Evolutionary conservation across 2,113 vertebrate species (phyloP), one percentile per base, ranked within the genome.

Genomic region (Microcebus murinus): DNA sequence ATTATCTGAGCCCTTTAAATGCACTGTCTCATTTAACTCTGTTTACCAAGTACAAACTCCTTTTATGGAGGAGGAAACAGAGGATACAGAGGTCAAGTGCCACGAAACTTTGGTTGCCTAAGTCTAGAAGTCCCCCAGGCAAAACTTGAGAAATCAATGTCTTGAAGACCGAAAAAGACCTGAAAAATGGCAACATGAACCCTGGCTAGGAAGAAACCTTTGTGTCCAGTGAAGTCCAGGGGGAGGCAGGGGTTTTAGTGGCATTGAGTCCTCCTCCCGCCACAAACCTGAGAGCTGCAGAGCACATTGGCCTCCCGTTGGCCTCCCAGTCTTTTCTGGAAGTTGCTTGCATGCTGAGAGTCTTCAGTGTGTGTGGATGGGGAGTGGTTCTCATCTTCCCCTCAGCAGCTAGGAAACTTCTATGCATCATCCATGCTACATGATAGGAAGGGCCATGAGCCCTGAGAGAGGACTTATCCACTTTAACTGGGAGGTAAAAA

Each of bases 21-120:
- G 12, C 27, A 45, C 48, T 67, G 21, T 77, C 93, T 94, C 84
- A 83, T 87, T 80, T 73, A 95, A 80, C 45, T 71, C 29, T 92
- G 29, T 77, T 55, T 57, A 59, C 65, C 61, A 65, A 34, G 11
- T 29, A 31, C 52, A 18, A 81, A 39, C 12, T 36, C 27, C 45
- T 82, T 63, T 90, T 31, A 77, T 29, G 34, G 31, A 48, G 6
- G 6, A 36, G 34, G 52, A 95, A 65, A 17, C 36, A 83, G 55
- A 57, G 45, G 5, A 34, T 42, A 12, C 61, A 91, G 39, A 79
- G 0, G 9, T 25, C 21, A 74, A 63, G 20, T 4, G 17, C 20
- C 27, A 88, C 29, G 17, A 34, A 55, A 71, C 39, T 65, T 42
- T 74, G 39, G 3, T 13, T 10, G 27, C 55, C 39, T 65, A 34